Percentiles rank a stretch among this genome's conserved stretches.
Evolutionary conservation across 2,888 invertebrate species (phyloP).

Genomic region (Dendrolimus houi): DNA sequence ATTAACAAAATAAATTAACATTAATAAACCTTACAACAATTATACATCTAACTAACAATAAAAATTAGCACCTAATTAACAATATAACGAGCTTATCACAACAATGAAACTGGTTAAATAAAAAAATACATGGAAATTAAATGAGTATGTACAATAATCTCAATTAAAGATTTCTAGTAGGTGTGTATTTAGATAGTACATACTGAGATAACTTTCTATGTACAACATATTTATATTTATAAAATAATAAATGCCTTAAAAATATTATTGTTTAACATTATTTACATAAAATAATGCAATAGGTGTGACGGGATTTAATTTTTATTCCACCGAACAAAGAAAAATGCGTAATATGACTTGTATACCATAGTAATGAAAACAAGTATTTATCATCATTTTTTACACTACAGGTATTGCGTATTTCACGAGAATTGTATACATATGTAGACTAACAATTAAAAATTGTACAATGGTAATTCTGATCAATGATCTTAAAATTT

Average conservation of each 20-base stretch:
- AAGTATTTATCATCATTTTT: no score
- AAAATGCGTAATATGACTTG: no score
- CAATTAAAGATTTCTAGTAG: background rate
- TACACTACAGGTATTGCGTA: background rate
- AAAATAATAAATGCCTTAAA: background rate
- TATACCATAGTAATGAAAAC: no score
- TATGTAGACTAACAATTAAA: no score
- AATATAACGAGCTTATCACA: conserved; percentile 36
- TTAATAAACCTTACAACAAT: conserved; percentile 10
- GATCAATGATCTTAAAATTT: background rate
- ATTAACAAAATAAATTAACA: conserved; percentile 21
- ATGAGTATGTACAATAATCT: background rate
- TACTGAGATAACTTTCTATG: background rate
- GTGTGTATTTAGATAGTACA: background rate
- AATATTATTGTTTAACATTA: background rate
- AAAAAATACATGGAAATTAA: background rate
- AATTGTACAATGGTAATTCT: background rate
- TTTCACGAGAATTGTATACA: background rate
- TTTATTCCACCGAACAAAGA: no score
- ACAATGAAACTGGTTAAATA: conserved; percentile 13
- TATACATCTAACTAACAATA: background rate
- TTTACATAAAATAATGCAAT: background rate
- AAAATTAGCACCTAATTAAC: conserved; percentile 13
- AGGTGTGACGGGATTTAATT: no score
- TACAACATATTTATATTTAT: background rate